These are phyloP conservation scores for Cynocephalus volans DNA, from an alignment of 2,113 vertebrate genomes.

Conservation along the genomic window DNA sequence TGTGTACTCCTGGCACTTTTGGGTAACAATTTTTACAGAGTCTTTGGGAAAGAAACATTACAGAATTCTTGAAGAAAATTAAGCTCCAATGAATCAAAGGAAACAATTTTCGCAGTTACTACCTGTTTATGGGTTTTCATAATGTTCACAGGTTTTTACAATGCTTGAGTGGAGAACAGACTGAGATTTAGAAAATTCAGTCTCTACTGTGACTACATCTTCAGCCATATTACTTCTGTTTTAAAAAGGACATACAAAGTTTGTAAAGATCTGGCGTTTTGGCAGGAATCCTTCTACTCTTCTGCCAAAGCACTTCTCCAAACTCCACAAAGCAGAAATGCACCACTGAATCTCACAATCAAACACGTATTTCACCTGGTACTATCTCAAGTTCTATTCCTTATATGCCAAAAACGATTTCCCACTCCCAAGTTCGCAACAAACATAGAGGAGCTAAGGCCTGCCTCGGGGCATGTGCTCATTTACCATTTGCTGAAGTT, in stretches of 20 bases:
- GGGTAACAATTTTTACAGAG: background rate
- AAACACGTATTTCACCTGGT: constrained; percentile 10
- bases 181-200: constrained; percentile 45
- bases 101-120: constrained; percentile 44
- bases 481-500: constrained; percentile 30
- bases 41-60: background rate
- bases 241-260: constrained; percentile 15
- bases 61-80: constrained; percentile 58
- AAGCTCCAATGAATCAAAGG: constrained; percentile 29
- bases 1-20: constrained; percentile 29
- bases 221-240: constrained; percentile 61
- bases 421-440: constrained; percentile 22
- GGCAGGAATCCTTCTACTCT: constrained; percentile 26
- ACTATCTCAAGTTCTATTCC: background rate
- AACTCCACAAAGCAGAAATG: constrained; percentile 23
- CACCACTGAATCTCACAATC: constrained; percentile 11
- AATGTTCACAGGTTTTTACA: constrained; percentile 42
- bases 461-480: background rate
- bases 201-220: background rate
- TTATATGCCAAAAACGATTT: constrained; percentile 16
- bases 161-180: constrained; percentile 26
- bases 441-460: background rate
- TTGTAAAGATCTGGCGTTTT: background rate
- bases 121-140: constrained; percentile 41
- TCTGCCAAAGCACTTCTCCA: constrained; percentile 51